phyloP scores from a whole-genome alignment of 64 coral and sea anemone species.

The Hydrozoanthus tunicans region DNA sequence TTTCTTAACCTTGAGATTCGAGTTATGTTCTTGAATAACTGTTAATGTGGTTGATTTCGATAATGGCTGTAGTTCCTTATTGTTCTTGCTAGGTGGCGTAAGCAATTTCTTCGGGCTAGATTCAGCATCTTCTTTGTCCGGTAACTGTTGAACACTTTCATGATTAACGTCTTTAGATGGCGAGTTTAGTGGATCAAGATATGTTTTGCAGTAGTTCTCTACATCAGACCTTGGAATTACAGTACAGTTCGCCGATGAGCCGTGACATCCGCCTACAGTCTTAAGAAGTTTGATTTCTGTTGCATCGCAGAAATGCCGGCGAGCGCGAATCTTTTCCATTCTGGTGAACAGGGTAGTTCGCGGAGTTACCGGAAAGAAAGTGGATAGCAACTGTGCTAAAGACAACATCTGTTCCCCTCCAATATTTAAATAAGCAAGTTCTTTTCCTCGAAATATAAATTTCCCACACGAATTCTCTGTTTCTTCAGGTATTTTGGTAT shows the following conservation, averaged over 20 bases:
- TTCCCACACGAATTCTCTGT: slow-evolving; percentile 64
- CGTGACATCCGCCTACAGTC: slow-evolving; percentile 92
- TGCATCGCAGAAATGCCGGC: slow-evolving; percentile 91
- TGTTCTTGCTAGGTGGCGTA: slow-evolving; percentile 45
- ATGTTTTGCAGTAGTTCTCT: slow-evolving; percentile 82
- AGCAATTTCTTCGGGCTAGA: slow-evolving; percentile 6
- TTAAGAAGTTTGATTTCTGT: slow-evolving; percentile 92
- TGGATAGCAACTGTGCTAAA: slow-evolving; percentile 82
- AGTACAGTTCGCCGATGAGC: slow-evolving; percentile 92
- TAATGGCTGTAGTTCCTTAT: slow-evolving; percentile 56
- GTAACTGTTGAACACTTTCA: slow-evolving; percentile 41
- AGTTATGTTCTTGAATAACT: slow-evolving; percentile 44
- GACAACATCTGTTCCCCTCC: slow-evolving; percentile 90
- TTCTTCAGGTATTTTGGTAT: slow-evolving; percentile 10
- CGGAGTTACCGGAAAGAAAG: slow-evolving; percentile 77
- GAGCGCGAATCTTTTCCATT: slow-evolving; percentile 96
- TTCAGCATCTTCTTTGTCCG: slow-evolving; percentile 44
- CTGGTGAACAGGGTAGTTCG: slow-evolving; percentile 94
- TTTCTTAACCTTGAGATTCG: slow-evolving; percentile 41
- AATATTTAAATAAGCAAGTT: slow-evolving; percentile 90
- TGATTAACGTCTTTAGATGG: slow-evolving; percentile 25
- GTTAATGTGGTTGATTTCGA: slow-evolving; percentile 35
- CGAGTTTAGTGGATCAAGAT: slow-evolving; percentile 28
- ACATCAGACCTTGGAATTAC: slow-evolving; percentile 88
- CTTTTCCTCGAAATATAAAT: slow-evolving; percentile 82